Evolutionary conservation across 2,888 invertebrate genomes (phyloP).

Genomic region (Eurytoma adleriae): DNA sequence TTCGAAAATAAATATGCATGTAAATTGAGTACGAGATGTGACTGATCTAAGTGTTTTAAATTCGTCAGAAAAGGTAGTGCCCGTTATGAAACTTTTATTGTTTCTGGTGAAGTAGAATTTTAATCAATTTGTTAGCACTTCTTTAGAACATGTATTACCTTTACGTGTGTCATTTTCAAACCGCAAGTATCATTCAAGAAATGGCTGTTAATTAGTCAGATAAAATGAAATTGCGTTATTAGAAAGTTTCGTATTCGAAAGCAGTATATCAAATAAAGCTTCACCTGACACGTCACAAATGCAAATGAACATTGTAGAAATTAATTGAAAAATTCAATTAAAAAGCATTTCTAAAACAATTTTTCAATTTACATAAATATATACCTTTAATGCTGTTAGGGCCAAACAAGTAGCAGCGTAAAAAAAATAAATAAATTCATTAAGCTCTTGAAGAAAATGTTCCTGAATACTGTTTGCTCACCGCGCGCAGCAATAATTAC

Average conservation of each 20-base stretch:
- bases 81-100: constrained; percentile 45
- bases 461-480: not conserved
- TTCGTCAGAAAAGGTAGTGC: constrained; percentile 11
- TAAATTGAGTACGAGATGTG: not conserved
- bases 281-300: too few relatives aligned
- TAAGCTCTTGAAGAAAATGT: not conserved
- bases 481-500: constrained; percentile 9
- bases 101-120: constrained; percentile 40
- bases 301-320: not conserved
- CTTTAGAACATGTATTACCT: not conserved
- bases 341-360: not conserved
- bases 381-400: not conserved
- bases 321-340: not conserved
- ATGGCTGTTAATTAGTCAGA: constrained; percentile 8
- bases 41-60: constrained; percentile 23
- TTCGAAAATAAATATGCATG: constrained; percentile 7
- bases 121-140: constrained; percentile 44
- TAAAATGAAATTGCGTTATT: constrained; percentile 10
- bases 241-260: too few relatives aligned
- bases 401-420: not conserved
- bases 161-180: constrained; percentile 13
- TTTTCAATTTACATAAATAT: not conserved
- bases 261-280: too few relatives aligned
- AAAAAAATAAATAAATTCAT: not conserved
- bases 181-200: constrained; percentile 14